Evolutionary conservation across 2,113 vertebrate genomes (phyloP).

Genomic region (Symphodus melops): DNA sequence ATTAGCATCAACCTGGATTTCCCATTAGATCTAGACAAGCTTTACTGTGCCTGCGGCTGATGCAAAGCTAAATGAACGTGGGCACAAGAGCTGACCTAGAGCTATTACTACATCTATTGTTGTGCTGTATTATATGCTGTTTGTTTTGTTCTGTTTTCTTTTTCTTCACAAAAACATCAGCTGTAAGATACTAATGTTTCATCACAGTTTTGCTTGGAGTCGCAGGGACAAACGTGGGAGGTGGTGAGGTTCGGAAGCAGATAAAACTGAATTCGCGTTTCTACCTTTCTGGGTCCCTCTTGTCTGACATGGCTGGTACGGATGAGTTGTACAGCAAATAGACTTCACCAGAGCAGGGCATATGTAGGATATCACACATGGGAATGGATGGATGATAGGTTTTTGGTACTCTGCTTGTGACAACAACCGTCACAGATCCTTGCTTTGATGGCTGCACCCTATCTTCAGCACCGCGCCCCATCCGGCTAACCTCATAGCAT

Average conservation of each 20-base stretch:
- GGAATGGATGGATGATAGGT: slow-evolving; percentile 62
- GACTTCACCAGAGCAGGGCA: slow-evolving; percentile 56
- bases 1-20: slow-evolving; percentile 69
- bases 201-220: slow-evolving; percentile 19
- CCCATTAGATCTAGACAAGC: slow-evolving; percentile 62
- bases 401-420: slow-evolving; percentile 52
- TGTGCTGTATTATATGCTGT: slow-evolving; percentile 30
- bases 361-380: slow-evolving; percentile 32
- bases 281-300: slow-evolving; percentile 66
- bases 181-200: slow-evolving; percentile 1
- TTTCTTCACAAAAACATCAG: slow-evolving; percentile 46
- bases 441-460: slow-evolving; percentile 62
- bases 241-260: slow-evolving; percentile 32
- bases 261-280: slow-evolving; percentile 58
- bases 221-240: slow-evolving; percentile 37
- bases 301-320: slow-evolving; percentile 60
- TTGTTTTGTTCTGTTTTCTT: slow-evolving; percentile 55
- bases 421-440: slow-evolving; percentile 62
- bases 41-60: slow-evolving; percentile 38
- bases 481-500: slow-evolving; percentile 53
- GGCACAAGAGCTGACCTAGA: slow-evolving; percentile 24
- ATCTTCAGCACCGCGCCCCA: slow-evolving; percentile 51
- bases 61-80: slow-evolving; percentile 23
- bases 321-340: slow-evolving; percentile 66
- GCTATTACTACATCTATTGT: slow-evolving; percentile 43